Evolutionary conservation across 2,797 vertebrate genomes (phyloP), one percentile per base, ranked within the genome.

Genomic region (Thalassophryne amazonica): DNA sequence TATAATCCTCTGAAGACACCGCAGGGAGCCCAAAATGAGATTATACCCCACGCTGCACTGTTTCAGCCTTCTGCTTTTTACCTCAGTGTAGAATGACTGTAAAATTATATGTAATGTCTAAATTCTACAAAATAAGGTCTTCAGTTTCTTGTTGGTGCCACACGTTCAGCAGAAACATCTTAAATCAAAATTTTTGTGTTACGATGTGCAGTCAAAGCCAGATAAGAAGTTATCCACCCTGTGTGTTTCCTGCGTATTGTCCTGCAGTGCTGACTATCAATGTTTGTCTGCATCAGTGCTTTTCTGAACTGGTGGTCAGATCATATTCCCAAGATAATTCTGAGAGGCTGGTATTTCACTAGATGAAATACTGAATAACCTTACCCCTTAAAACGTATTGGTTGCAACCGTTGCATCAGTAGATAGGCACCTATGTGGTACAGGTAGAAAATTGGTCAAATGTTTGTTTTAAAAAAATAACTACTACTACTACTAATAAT

Each of bases 11-110:
- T 49, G 65, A 60, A 56, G 47, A 66, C 52, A 48, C 72, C 49
- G 59, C 55, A 28, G 65, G 69, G 69, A 61, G 55, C 42, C 53
- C 24, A 62, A 68, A 78, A 75, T 60, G 62, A 57, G 20, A 60
- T 74, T 60, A 73, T 74, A 62, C 61, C 24, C 42, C 33, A 29
- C 39, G 16, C 13, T 36, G 48, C 65, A 51, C 36, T 67, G 20
- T 24, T 50, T 55, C 36, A 9, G 27, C 52, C 13, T 41, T 46
- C 29, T 60, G 46, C 62, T 53, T 73, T 71, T 78, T 43, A 51
- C 54, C 52, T 55, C 21, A 18, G 59, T 53, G 55, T 49, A 52
- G 47, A 58, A 35, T 47, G 53, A 46, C 42, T 49, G 43, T 10
- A 42, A 56, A 66, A 66, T 55, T 7, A 60, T 63, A 35, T 39